Percentiles rank a stretch among this genome's conserved stretches.
Evolutionary conservation across 2,113 vertebrate genomes (phyloP).

Genomic region (Nerophis lumbriciformis): DNA sequence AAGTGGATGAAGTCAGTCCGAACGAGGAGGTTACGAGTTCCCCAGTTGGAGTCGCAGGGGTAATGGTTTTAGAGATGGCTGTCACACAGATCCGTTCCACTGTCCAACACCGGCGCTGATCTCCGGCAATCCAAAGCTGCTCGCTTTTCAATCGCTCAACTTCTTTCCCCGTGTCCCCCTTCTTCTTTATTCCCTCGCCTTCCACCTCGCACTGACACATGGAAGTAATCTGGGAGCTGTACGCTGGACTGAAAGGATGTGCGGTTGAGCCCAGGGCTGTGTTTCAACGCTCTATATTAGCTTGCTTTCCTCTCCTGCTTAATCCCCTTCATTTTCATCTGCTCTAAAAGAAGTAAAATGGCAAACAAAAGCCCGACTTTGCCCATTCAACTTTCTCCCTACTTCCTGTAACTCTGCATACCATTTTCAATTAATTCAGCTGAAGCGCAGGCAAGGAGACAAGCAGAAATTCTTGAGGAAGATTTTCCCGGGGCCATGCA

Average conservation of each 20-base stretch:
- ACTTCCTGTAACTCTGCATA: slow-evolving; percentile 55
- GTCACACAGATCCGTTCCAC: slow-evolving; percentile 77
- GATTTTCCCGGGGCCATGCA: slow-evolving; percentile 42
- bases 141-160: slow-evolving; percentile 60
- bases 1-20: slow-evolving; percentile 55
- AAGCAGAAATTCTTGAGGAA: slow-evolving; percentile 30
- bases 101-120: slow-evolving; percentile 63
- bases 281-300: slow-evolving; percentile 63
- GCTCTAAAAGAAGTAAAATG: slow-evolving; percentile 58
- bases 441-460: slow-evolving; percentile 18
- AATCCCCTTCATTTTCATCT: slow-evolving; percentile 64
- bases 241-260: slow-evolving; percentile 65
- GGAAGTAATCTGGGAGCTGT: slow-evolving; percentile 70
- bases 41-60: slow-evolving; percentile 57
- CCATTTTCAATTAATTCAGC: slow-evolving; percentile 37
- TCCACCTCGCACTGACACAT: slow-evolving; percentile 59
- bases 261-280: slow-evolving; percentile 61
- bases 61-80: slow-evolving; percentile 78
- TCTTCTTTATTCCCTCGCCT: slow-evolving; percentile 52
- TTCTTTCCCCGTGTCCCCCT: slow-evolving; percentile 50
- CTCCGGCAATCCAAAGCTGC: slow-evolving; percentile 53
- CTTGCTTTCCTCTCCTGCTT: slow-evolving; percentile 65
- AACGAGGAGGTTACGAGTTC: slow-evolving; percentile 60
- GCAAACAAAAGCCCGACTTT: slow-evolving; percentile 67
- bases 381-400: slow-evolving; percentile 44